Percentiles rank a stretch among this genome's conserved stretches.
phyloP scores from a whole-genome alignment of 53 echinoderm and acorn worm species.

The Stichopus horrens region DNA sequence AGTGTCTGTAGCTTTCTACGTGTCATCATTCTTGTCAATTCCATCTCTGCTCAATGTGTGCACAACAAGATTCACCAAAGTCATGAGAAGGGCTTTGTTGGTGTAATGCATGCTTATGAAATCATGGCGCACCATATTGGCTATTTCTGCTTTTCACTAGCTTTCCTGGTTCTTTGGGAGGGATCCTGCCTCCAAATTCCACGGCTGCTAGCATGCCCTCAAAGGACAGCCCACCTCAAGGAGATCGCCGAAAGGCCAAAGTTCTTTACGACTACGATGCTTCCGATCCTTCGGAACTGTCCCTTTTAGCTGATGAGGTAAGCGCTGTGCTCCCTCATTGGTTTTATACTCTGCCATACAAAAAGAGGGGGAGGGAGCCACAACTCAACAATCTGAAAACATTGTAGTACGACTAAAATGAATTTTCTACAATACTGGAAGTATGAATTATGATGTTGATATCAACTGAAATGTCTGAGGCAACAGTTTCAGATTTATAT shows the following conservation, averaged over 20 bases:
- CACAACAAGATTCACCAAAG: not conserved
- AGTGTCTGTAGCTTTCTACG: too few relatives aligned
- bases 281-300: conserved; percentile 83
- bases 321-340: conserved; percentile 34
- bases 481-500: too few relatives aligned
- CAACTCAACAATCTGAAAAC: not conserved
- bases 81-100: not conserved
- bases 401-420: not conserved
- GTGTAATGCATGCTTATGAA: conserved; percentile 1
- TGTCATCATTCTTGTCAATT: too few relatives aligned
- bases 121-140: not conserved
- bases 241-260: conserved; percentile 85
- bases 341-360: not conserved
- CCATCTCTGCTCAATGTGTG: too few relatives aligned
- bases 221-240: conserved; percentile 63
- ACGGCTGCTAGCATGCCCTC: conserved; percentile 65
- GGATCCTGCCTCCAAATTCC: conserved; percentile 70
- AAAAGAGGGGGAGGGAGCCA: not conserved
- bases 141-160: conserved; percentile 51
- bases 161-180: conserved; percentile 79
- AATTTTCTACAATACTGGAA: not conserved
- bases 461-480: too few relatives aligned
- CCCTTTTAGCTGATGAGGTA: conserved; percentile 99
- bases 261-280: conserved; percentile 99
- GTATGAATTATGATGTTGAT: not conserved